Percentiles rank a stretch among this genome's conserved stretches.
phyloP scores from a whole-genome alignment of 2,113 vertebrate genomes.

The Trochalopteron elliotii region DNA sequence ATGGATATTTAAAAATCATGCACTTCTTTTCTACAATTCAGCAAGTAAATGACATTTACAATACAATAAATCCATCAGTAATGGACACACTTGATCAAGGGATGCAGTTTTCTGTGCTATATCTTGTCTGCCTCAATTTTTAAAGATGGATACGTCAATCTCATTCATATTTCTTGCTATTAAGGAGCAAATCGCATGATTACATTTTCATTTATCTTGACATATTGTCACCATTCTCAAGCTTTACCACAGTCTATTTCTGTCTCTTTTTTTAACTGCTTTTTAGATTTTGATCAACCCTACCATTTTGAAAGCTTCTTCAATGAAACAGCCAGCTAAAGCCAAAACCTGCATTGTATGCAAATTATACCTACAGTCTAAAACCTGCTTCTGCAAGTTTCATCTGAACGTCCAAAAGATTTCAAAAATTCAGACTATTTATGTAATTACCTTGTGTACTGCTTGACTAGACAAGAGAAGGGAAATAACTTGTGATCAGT shows the following conservation, averaged over 20 bases:
- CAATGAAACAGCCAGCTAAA: neutral
- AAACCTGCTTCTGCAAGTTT: neutral
- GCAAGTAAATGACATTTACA: neutral
- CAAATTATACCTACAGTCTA: neutral
- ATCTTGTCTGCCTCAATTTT: neutral
- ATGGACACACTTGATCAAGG: neutral
- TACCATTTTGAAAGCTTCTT: neutral
- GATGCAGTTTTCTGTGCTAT: neutral
- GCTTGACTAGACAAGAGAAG: neutral
- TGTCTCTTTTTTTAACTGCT: neutral
- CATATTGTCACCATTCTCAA: neutral
- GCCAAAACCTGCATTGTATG: neutral
- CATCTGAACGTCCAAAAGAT: neutral
- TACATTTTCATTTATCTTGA: conserved; percentile 19
- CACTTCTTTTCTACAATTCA: neutral
- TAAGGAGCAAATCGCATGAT: neutral
- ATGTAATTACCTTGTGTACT: neutral
- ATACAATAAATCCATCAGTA: neutral
- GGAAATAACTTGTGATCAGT: neutral
- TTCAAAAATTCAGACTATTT: neutral
- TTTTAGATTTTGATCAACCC: neutral
- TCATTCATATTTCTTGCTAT: neutral
- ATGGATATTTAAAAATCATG: neutral
- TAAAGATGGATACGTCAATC: neutral
- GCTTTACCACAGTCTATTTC: neutral